A percentile compares a stretch with the other conserved stretches of the same genome.
These are phyloP conservation scores for Uloborus diversus DNA, from an alignment of 1,140 invertebrate species.

Conservation along the genomic window DNA sequence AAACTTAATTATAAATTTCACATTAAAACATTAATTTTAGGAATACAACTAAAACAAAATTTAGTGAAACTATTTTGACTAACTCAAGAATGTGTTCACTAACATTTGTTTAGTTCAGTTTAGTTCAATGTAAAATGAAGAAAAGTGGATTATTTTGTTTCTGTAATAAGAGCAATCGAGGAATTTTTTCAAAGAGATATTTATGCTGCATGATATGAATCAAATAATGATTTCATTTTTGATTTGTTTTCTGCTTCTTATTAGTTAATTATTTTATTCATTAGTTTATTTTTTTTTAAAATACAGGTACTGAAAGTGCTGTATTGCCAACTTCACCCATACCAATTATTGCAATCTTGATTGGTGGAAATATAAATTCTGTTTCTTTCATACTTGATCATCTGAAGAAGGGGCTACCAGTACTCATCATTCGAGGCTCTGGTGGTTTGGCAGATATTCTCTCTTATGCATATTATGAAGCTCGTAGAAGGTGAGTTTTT, in stretches of 20 bases:
- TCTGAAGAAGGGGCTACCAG: constrained; percentile 64
- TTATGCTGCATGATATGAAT: background rate
- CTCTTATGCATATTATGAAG: constrained; percentile 64
- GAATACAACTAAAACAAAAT: no score
- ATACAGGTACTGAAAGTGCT: background rate
- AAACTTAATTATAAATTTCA: no score
- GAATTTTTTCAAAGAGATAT: no score
- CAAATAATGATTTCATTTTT: background rate
- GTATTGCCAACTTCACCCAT: constrained; percentile 33
- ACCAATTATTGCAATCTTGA: constrained; percentile 64
- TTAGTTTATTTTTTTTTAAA: background rate
- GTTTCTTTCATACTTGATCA: constrained; percentile 63
- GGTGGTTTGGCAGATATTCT: constrained; percentile 65
- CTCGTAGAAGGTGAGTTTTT: constrained; percentile 61
- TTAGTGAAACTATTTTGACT: no score
- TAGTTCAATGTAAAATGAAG: no score
- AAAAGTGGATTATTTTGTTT: no score
- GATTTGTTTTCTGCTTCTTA: background rate
- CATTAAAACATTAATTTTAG: no score
- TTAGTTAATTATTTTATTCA: background rate
- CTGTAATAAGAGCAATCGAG: no score
- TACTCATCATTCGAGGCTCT: constrained; percentile 65
- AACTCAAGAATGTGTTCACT: no score
- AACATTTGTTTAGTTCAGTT: no score
- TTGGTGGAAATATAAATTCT: constrained; percentile 63